Base-by-base conservation (phyloP, 2,888 invertebrate species). In the Drosophila nr. perissopoda region DNA sequence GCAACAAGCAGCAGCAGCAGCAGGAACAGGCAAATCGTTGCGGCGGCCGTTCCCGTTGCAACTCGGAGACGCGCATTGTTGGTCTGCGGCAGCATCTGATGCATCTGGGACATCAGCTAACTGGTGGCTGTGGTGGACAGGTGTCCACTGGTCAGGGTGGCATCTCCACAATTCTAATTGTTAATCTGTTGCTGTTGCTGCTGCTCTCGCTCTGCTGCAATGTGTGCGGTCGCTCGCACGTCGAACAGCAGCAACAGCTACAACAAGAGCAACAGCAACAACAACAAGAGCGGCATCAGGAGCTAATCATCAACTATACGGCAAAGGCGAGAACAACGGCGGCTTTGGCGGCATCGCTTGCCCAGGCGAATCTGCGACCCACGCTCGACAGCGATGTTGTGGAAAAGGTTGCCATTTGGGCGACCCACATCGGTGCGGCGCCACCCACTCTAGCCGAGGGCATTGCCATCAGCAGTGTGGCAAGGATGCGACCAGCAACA, bases 141-240 rank as follows among this genome's bases (percentile, higher is more conserved):
- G 18, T 27, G 6, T 29, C 38, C 7, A 18, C 33, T 8, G 73
- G 60, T 4, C 69, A 75, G 45, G 68, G 80, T 33, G 74, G 79
- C 67, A 67, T 90, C 53, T 82, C 90, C 10, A 79, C 78, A n/a
- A 70, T 89, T 27, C 58, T 91, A 33, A 74, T 89, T 64, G 75
- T 70, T 7, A 90, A 90, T 70, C 75, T 82, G 18, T 52, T 89
- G 27, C 38, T 90, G 56, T 58, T 91, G 38, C 63, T 89, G 31
- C 38, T 90, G 33, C 77, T 89, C 27, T 80, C 83, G 36, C 77
- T 91, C 36, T 89, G 82, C 76, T 91, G 91, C 62, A 79, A 82
- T 59, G 82, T 87, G 38, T 91, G 90, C 45, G 90, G 90, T 64
- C 87, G 85, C 21, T 83, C 87, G 0, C 80, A 86, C 36, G 80